Evolutionary conservation across 1,140 invertebrate genomes (phyloP), one percentile per base, ranked within the genome.

Genomic region (Rhagoletis zephyria): DNA sequence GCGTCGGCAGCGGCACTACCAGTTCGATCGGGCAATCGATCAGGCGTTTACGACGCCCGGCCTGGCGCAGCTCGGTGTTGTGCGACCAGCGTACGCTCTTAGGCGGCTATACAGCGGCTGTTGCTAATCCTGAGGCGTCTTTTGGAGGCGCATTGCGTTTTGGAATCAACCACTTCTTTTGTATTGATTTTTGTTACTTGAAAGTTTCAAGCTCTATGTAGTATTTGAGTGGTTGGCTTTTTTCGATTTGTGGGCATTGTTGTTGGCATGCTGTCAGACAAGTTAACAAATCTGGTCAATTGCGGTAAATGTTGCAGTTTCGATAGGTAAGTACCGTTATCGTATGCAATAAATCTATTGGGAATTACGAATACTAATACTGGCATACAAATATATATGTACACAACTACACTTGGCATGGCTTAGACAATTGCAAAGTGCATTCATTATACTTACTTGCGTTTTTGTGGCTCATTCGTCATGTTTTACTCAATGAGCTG

Each of bases 311-410:
- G 45, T 74, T 48, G 67, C 67, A 74, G 40, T 48, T 74, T 74
- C 42, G 40, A 45, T 74, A 16, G 14, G 1, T 48, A 74, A 74
- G 42, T 74, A 74, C 42, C 67, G 67, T 74, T 74, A 74, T 74
- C 67, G 67, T 74, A 14, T 48, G 67, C 67, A 45, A 74, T 74
- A 74, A 74, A 74, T 74, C 67, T 74, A 74, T 74, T 74, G 67
- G 67, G 67, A 74, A 48, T 48, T 74, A 14, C 2, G 45, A 67
- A 67, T 10, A 30, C 30, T 30, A 30, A 30, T 30, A 30, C 30
- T 30, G 30, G 30, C 30, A 30, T 30, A 30, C 42, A 40, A 67
- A 67, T 10, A 67, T 10, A 67, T 7, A 67, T 67, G 10, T 67
- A 30, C 67, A 74, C 1, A 74, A 10, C 45, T n/a, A n/a, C 40